Base-by-base conservation (phyloP, 2,113 vertebrate genomes). In the Hemichromis elongatus region DNA sequence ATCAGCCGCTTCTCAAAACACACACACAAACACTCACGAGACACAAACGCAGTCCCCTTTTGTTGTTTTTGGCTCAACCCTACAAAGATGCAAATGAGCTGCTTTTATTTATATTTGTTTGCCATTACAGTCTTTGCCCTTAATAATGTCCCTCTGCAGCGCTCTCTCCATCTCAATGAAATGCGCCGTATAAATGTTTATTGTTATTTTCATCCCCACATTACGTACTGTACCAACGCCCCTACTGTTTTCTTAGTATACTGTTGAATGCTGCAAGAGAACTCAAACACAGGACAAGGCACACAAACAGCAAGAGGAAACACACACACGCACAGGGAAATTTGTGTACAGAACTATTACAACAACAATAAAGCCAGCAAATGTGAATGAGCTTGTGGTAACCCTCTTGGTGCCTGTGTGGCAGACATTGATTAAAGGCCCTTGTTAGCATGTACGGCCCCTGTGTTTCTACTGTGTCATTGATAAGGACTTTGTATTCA, bases 401-500 rank as follows among this genome's bases (percentile, higher is more conserved):
- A 90, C 90, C 81, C 55, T 84, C 78, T 59, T 55, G 53, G 86
- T 86, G 85, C 83, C 88, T 78, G 90, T 88, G 88, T 92, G 93
- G 91, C 92, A 90, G 87, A 75, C 85, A 91, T 89, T 94, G 92
- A 95, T 95, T 94, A 94, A 92, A 92, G 84, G 82, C 84, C 83
- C 92, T 94, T 90, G 87, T 95, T 94, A 93, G 79, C 55, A 90
- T 88, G 89, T 90, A 50, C 81, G 35, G 82, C 81, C 83, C 75
- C 85, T 95, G 87, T 92, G 88, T 94, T 93, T 86, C 89, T 91
- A 82, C 83, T 91, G 86, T 91, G 85, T 86, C 91, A 94, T 90
- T 95, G 93, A 96, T 96, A 95, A 95, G 90, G 78, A 91, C 89
- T 94, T 93, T 92, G 92, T 83, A 73, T 84, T 83, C 73, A 53